Percentiles rank a stretch among this genome's conserved stretches.
Conservation (phyloP, 1,140 invertebrate species). For the Euborellia annulipes region DNA sequence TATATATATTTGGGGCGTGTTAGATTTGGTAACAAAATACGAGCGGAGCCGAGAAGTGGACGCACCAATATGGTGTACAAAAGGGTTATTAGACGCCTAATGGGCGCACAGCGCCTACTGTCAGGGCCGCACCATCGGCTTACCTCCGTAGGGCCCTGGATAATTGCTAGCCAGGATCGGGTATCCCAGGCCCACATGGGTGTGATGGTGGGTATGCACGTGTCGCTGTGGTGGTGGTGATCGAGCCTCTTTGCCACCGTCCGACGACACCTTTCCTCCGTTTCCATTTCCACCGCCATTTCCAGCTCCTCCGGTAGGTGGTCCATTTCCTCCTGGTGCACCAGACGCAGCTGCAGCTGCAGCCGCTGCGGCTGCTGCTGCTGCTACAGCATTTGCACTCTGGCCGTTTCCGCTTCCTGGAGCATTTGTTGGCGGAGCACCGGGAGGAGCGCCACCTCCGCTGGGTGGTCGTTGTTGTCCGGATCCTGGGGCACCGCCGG, state of each 20-base stretch:
- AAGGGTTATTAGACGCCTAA: neutral
- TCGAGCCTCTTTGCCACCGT: constrained; percentile 21
- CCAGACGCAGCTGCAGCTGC: constrained; percentile 17
- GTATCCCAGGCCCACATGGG: constrained; percentile 81
- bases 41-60: constrained; percentile 5
- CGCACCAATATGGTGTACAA: constrained; percentile 24
- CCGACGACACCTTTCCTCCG: constrained; percentile 16
- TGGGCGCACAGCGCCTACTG: constrained; percentile 5
- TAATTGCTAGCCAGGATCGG: constrained; percentile 53
- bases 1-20: no score
- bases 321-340: constrained; percentile 19
- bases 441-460: constrained; percentile 24
- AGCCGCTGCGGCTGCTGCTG: constrained; percentile 21
- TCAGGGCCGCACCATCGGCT: constrained; percentile 24
- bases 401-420: constrained; percentile 14
- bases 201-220: constrained; percentile 89
- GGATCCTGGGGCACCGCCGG: constrained; percentile 9
- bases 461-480: constrained; percentile 17
- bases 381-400: constrained; percentile 26
- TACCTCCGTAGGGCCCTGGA: constrained; percentile 78
- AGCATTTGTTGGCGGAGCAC: constrained; percentile 19
- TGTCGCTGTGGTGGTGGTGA: constrained; percentile 76
- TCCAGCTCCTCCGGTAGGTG: constrained; percentile 25
- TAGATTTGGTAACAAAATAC: constrained; percentile 11
- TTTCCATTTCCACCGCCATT: constrained; percentile 21